Percentiles rank a stretch among this genome's conserved stretches.
phyloP scores from a whole-genome alignment of 2,113 vertebrate genomes.

The Prietella phreatophila region DNA sequence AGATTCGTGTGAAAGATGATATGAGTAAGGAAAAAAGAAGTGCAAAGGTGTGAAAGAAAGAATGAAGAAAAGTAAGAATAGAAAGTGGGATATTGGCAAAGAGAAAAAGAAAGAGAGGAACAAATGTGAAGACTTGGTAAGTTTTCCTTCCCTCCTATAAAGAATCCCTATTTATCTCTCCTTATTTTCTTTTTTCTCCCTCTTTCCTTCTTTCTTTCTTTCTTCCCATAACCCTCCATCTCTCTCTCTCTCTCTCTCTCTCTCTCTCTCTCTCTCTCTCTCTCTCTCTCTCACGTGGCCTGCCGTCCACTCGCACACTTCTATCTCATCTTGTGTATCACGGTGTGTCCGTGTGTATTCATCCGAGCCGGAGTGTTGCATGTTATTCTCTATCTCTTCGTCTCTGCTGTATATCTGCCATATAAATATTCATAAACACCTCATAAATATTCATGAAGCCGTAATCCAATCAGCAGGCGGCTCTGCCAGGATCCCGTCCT shows the following conservation, averaged over 20 bases:
- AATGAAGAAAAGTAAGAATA: not conserved
- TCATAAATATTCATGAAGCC: conserved; percentile 48
- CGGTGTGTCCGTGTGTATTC: not conserved
- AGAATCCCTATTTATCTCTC: too few species aligned
- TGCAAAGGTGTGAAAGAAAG: not conserved
- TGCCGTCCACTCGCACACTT: not conserved
- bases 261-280: too few species aligned
- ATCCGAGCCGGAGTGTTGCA: not conserved
- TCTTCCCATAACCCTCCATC: too few species aligned
- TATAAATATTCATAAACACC: not conserved
- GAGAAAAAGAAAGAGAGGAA: not conserved
- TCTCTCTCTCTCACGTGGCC: not conserved
- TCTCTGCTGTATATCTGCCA: not conserved
- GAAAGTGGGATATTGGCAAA: not conserved
- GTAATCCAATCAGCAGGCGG: conserved; percentile 37
- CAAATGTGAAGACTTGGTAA: not conserved
- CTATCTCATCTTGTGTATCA: not conserved
- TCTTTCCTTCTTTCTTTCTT: not conserved
- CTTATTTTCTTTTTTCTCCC: not conserved
- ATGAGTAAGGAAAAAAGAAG: not conserved
- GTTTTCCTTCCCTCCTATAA: not conserved
- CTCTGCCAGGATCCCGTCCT: conserved; percentile 27
- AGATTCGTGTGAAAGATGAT: not conserved
- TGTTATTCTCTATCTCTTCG: not conserved
- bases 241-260: not conserved